Evolutionary conservation across 2,113 vertebrate species (phyloP).

Genomic region (Semicossyphus pulcher): DNA sequence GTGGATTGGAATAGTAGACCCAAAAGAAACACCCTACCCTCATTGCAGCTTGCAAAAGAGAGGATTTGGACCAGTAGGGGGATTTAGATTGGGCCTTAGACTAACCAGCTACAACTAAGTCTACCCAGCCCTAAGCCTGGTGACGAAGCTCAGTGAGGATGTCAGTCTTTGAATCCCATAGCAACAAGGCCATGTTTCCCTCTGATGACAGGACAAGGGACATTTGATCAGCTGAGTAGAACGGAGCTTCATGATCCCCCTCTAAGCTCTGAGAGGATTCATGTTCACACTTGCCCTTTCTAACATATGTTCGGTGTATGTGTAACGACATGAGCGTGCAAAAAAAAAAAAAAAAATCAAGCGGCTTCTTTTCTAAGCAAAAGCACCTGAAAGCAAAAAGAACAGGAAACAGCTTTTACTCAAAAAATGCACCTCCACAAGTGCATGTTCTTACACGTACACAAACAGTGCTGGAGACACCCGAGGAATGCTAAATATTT

Average conservation of each 20-base stretch:
- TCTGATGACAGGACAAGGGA: conserved; percentile 26
- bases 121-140: background rate
- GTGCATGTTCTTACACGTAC: conserved; percentile 48
- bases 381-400: background rate
- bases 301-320: too few species aligned
- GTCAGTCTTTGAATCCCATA: too few species aligned
- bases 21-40: too few species aligned
- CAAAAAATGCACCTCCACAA: conserved; percentile 9
- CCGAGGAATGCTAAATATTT: conserved; percentile 84
- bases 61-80: too few species aligned
- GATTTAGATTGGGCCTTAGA: background rate
- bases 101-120: background rate
- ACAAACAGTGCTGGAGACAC: conserved; percentile 57
- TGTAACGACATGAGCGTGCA: too few species aligned
- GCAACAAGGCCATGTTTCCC: too few species aligned
- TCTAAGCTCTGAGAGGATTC: conserved; percentile 3
- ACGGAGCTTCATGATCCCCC: background rate
- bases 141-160: conserved; percentile 11
- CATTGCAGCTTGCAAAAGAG: too few species aligned
- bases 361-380: background rate
- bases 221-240: conserved; percentile 10
- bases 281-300: too few species aligned
- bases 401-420: background rate
- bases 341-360: background rate
- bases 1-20: too few species aligned